phyloP scores from a whole-genome alignment of 1,140 invertebrate genomes.

The Brachionus manjavacas region DNA sequence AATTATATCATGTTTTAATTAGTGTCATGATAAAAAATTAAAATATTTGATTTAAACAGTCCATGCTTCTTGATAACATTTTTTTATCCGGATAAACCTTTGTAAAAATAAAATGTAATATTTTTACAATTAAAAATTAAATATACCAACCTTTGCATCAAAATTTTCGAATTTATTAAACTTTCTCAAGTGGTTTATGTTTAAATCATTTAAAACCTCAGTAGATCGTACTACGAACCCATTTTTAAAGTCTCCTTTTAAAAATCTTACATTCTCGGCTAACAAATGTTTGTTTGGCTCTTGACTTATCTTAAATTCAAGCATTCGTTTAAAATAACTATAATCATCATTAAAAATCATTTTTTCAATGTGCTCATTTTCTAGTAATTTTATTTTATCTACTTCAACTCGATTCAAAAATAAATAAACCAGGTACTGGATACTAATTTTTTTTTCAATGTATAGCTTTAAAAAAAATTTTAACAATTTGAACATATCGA shows the following conservation, averaged over 20 bases:
- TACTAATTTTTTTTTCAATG: conserved; percentile 26
- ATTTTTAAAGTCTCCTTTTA: conserved; percentile 12
- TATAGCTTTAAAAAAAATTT: background rate
- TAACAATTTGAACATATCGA: background rate
- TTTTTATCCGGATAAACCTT: background rate
- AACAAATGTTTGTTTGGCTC: background rate
- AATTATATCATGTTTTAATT: background rate
- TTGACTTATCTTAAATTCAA: background rate
- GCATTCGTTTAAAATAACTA: conserved; percentile 21
- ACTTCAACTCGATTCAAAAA: background rate
- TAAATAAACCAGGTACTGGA: conserved; percentile 30
- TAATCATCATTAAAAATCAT: conserved; percentile 25
- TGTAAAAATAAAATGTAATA: background rate
- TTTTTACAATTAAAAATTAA: no score
- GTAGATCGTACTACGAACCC: conserved; percentile 4
- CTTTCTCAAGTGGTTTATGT: conserved; percentile 25
- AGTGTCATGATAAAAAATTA: background rate
- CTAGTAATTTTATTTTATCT: background rate
- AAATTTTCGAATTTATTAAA: conserved; percentile 23
- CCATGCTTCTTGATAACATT: background rate
- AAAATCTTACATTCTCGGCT: conserved; percentile 3
- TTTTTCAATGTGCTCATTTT: background rate
- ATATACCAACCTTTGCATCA: background rate
- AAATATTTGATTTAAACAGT: conserved; percentile 31
- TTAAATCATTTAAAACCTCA: conserved; percentile 39